Evolutionary conservation across 2,113 vertebrate species (phyloP).

Genomic region (Crotophaga sulcirostris): DNA sequence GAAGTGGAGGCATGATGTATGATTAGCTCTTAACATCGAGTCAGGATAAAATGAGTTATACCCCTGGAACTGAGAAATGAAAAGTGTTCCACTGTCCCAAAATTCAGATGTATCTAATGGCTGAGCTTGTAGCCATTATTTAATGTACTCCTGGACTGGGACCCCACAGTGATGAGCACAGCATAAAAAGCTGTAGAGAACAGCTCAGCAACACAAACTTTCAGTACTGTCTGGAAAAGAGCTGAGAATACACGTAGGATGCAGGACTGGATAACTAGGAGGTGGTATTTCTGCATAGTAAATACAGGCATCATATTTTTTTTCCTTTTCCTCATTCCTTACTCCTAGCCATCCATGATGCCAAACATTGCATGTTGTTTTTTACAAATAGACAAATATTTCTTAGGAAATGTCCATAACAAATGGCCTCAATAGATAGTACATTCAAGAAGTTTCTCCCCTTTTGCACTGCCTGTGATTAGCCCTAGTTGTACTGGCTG

Average conservation of each 20-base stretch:
- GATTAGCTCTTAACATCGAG: not conserved
- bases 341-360: not conserved
- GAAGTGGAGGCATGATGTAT: not conserved
- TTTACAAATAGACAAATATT: not conserved
- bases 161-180: not conserved
- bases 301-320: not conserved
- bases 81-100: not conserved
- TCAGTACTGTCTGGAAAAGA: not conserved
- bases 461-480: not conserved
- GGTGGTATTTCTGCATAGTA: not conserved
- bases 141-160: not conserved
- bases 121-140: not conserved
- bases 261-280: not conserved
- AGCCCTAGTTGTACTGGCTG: not conserved
- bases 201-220: not conserved
- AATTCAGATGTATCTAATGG: not conserved
- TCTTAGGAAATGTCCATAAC: not conserved
- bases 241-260: not conserved
- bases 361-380: not conserved
- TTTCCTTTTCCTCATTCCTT: not conserved
- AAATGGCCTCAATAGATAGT: not conserved
- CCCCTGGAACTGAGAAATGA: not conserved
- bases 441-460: not conserved
- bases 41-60: not conserved
- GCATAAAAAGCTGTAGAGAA: not conserved